These are phyloP conservation scores for Furnarius figulus DNA, from an alignment of 2,113 vertebrate genomes.

Conservation along the genomic window DNA sequence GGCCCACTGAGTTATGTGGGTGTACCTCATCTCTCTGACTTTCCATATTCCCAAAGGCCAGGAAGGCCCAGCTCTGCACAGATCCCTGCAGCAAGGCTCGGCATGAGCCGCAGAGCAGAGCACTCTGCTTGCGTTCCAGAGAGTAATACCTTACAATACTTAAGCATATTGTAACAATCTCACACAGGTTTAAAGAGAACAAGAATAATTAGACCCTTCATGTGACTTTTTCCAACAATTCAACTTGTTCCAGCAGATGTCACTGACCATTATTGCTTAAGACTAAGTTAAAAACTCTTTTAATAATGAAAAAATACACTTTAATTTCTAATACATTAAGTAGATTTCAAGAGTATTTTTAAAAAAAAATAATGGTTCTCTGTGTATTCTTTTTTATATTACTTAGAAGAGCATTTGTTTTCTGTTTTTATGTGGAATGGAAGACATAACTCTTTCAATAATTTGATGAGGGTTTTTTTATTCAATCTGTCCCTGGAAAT, in stretches of 20 bases:
- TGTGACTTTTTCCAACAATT: conserved; percentile 36
- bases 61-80: too few relatives aligned
- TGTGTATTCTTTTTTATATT: not conserved
- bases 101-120: too few relatives aligned
- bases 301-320: not conserved
- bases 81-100: too few relatives aligned
- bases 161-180: not conserved
- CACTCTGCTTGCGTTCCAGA: too few relatives aligned
- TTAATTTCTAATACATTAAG: conserved; percentile 26
- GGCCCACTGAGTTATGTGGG: too few relatives aligned
- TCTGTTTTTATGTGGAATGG: conserved; percentile 17
- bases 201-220: not conserved
- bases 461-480: conserved; percentile 52
- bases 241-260: not conserved
- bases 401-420: not conserved
- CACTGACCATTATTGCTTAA: not conserved
- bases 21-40: too few relatives aligned
- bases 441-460: conserved; percentile 16
- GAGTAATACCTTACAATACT: too few relatives aligned
- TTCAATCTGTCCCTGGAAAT: conserved; percentile 36
- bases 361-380: conserved; percentile 37
- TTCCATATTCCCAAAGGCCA: too few relatives aligned
- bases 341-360: not conserved
- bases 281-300: conserved; percentile 33
- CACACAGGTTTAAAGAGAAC: not conserved